phyloP scores from a whole-genome alignment of 2,888 invertebrate genomes.

The Neoitamus cyanurus region DNA sequence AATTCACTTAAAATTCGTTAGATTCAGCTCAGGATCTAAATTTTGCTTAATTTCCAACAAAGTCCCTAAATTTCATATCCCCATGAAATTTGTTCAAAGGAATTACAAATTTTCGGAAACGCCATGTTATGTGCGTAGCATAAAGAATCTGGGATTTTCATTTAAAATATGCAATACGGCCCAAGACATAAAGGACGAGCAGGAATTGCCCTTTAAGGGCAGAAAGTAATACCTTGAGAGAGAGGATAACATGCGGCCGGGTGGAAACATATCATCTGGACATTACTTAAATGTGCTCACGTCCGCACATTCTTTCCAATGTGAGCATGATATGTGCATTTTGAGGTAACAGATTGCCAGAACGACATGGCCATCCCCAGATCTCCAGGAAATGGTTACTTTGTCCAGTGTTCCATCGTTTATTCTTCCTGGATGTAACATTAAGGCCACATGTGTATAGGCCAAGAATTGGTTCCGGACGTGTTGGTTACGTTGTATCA shows the following conservation, averaged over 20 bases:
- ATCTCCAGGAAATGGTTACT: slow-evolving; percentile 39
- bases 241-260: neutral
- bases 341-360: slow-evolving; percentile 42
- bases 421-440: slow-evolving; percentile 31
- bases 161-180: neutral
- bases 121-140: neutral
- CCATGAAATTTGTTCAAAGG: neutral
- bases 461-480: slow-evolving; percentile 35
- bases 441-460: slow-evolving; percentile 41
- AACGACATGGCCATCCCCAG: slow-evolving; percentile 43
- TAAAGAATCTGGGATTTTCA: neutral
- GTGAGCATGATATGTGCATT: slow-evolving; percentile 43
- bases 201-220: neutral
- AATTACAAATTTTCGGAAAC: neutral
- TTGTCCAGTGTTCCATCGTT: slow-evolving; percentile 11
- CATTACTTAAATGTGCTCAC: slow-evolving; percentile 45
- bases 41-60: too few species aligned
- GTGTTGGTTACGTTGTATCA: neutral
- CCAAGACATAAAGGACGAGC: neutral
- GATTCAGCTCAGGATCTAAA: neutral
- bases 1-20: too few species aligned
- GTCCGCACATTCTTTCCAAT: slow-evolving; percentile 37
- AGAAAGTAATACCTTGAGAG: slow-evolving; percentile 4
- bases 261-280: slow-evolving; percentile 28
- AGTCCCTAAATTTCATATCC: too few species aligned